Percentiles rank a stretch among this genome's conserved stretches.
Evolutionary conservation across 2,797 vertebrate species (phyloP).

Genomic region (Alcedo quadribrachys): DNA sequence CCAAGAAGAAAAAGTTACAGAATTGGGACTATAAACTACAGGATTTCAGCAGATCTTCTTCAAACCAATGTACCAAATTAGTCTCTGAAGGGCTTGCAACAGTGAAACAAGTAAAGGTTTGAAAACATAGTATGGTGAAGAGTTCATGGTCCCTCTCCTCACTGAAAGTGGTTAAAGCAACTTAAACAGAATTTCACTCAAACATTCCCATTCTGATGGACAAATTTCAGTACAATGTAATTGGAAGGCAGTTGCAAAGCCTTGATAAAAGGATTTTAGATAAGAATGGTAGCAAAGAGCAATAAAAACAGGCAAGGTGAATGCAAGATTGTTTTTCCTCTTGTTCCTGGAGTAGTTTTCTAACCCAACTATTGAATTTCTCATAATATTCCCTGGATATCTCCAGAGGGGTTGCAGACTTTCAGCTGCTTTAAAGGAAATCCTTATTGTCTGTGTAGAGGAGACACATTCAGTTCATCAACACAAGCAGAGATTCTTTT

Average conservation of each 20-base stretch:
- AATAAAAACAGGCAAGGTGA: background rate
- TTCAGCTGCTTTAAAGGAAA: background rate
- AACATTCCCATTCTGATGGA: background rate
- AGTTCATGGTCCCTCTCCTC: background rate
- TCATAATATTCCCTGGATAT: background rate
- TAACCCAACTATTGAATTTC: background rate
- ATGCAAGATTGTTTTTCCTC: background rate
- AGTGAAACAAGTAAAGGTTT: background rate
- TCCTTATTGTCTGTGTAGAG: background rate
- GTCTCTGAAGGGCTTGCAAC: background rate
- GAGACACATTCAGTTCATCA: background rate
- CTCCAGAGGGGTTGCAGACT: background rate
- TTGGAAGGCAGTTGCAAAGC: constrained; percentile 23
- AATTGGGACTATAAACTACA: background rate
- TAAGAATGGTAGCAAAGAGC: background rate
- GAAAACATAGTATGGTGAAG: background rate
- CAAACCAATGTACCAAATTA: background rate
- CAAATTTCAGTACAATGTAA: background rate
- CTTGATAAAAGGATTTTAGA: background rate
- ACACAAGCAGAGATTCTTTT: background rate
- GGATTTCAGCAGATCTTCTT: background rate
- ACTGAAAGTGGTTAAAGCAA: constrained; percentile 8
- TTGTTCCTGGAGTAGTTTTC: background rate
- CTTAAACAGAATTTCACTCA: constrained; percentile 27
- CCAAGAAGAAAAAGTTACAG: background rate